Percentiles rank a stretch among this genome's conserved stretches.
Conservation (phyloP, 2,797 vertebrate genomes). For the Hyperoplus lanceolatus region DNA sequence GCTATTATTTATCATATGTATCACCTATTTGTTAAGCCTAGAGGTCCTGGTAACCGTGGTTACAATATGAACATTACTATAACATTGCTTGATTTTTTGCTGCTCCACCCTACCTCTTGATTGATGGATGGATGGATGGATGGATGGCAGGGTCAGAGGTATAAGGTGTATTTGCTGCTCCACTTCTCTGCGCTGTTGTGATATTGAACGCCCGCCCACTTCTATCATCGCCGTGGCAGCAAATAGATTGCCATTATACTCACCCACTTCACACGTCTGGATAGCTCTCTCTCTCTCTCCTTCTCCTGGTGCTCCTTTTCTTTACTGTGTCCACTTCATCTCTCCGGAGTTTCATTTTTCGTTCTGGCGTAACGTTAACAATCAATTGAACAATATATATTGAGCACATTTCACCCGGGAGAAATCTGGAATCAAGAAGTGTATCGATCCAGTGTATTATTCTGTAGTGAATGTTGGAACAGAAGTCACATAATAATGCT, state of each 20-base stretch:
- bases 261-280: constrained; percentile 60
- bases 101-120: too few species aligned
- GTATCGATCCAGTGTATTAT: constrained; percentile 73
- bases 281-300: constrained; percentile 38
- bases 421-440: constrained; percentile 78
- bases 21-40: too few species aligned
- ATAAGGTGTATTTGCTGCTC: constrained; percentile 57
- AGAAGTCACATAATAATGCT: constrained; percentile 64
- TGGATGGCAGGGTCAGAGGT: constrained; percentile 36
- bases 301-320: constrained; percentile 24
- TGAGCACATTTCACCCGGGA: constrained; percentile 69
- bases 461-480: constrained; percentile 60
- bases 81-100: too few species aligned
- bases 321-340: constrained; percentile 52
- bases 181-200: constrained; percentile 55
- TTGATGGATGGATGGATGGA: constrained; percentile 38
- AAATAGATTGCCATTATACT: constrained; percentile 69
- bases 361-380: constrained; percentile 68
- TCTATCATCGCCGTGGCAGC: constrained; percentile 58
- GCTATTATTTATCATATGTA: too few species aligned
- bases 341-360: constrained; percentile 67
- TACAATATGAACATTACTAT: too few species aligned
- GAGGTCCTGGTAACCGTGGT: too few species aligned
- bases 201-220: constrained; percentile 65
- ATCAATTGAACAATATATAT: constrained; percentile 79